Base-by-base conservation (phyloP, 1,140 invertebrate genomes). In the Drosophila navojoa region DNA sequence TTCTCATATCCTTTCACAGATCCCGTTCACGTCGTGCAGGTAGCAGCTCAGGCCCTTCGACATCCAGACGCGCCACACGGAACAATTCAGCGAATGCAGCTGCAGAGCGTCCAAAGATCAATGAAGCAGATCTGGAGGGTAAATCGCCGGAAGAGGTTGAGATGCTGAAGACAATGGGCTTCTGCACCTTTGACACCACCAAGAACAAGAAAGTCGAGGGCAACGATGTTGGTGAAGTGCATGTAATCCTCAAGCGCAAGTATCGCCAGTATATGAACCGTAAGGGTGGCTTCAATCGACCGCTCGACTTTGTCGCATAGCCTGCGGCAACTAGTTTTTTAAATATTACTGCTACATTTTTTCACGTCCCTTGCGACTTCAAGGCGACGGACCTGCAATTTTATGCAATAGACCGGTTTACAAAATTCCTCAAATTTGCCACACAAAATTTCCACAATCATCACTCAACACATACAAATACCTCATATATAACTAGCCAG, bases 191-290 rank as follows among this genome's bases (percentile, higher is more conserved):
- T 93, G 96, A 98, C 90, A 95, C 96, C 0, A 99, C 98, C 0
- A 99, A 99, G 94, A 96, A 96, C 27, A 97, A 99, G 92, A 97
- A 98, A 93, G 98, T 99, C 0, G 95, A 97, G 10, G 97, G 97
- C 1, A 99, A 99, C 92, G 97, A 98, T 89, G 95, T 95, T 27
- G 97, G 97, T 19, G 96, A 95, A 25, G 97, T 99, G 69, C 98
- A 99, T 92, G 96, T 99, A 59, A 97, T 98, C 61, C 94, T 99
- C 54, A 99, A 99, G 93, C 94, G 98, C 86, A 98, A 99, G 93
- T 99, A 99, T 92, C 95, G 98, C 84, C 99, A 99, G 93, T 99
- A 99, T 90, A 99, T 99, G 99, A 99, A 99, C 93, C 95, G 99
- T 64, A 98, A 99, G 93, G 99, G 99, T 76, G 99, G 99, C 66